A percentile compares a stretch with the other conserved stretches of the same genome.
Evolutionary conservation across 53 echinoderm and acorn worm genomes (phyloP).

Genomic region (Luidia sarsii): DNA sequence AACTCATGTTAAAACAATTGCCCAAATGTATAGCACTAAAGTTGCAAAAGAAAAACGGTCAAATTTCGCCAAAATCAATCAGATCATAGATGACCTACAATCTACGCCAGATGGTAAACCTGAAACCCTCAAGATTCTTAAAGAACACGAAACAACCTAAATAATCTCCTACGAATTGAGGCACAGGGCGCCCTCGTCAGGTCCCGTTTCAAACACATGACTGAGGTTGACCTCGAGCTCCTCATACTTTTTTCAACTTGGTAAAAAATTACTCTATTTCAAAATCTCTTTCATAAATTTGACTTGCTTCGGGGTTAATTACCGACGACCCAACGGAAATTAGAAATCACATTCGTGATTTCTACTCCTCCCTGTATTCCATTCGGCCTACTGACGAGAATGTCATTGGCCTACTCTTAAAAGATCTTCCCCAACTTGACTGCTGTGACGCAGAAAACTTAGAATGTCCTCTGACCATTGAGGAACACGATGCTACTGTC

Average conservation of each 20-base stretch:
- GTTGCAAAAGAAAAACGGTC: no score
- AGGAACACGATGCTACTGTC: conserved; percentile 39
- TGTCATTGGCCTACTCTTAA: background rate
- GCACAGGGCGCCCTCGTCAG: no score
- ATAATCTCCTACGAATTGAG: background rate
- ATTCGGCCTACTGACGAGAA: conserved; percentile 9
- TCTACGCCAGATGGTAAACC: background rate
- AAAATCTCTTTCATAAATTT: background rate
- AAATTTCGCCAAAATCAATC: conserved; percentile 1
- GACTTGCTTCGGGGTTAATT: background rate
- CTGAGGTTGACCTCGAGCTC: conserved; percentile 10
- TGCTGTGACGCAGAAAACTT: background rate
- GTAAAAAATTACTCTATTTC: background rate
- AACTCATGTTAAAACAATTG: background rate
- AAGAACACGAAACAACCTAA: background rate
- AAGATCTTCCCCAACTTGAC: background rate
- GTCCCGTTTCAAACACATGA: conserved; percentile 19
- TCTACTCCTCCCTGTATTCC: background rate
- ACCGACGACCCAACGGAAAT: background rate
- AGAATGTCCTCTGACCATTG: background rate
- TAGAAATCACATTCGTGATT: background rate
- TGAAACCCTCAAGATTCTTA: background rate
- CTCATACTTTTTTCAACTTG: conserved; percentile 5
- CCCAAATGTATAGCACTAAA: conserved; percentile 31
- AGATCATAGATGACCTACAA: conserved; percentile 9